Percentiles rank a stretch among this genome's conserved stretches.
These are phyloP conservation scores for Trinectes maculatus DNA, from an alignment of 2,113 vertebrate species.

Conservation along the genomic window DNA sequence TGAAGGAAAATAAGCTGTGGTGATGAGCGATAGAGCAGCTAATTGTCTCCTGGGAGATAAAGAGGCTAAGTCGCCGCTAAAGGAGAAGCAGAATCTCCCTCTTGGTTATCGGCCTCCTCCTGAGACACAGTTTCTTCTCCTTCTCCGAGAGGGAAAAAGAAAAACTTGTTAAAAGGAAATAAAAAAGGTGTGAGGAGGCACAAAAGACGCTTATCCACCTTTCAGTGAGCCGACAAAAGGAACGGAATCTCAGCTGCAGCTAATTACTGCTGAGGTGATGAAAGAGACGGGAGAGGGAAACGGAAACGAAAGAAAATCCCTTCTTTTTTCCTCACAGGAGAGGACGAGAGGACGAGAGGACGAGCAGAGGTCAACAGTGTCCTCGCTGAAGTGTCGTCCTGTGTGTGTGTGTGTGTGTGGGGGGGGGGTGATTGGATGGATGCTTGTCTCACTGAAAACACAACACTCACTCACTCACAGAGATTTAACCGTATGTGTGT, in stretches of 20 bases:
- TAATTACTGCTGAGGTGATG: constrained; percentile 78
- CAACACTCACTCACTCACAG: no score
- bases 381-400: constrained; percentile 6
- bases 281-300: constrained; percentile 57
- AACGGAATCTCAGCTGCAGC: constrained; percentile 66
- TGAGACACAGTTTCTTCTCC: constrained; percentile 56
- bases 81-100: constrained; percentile 60
- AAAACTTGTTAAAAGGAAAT: constrained; percentile 76
- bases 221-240: constrained; percentile 73
- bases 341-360: constrained; percentile 46
- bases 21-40: constrained; percentile 75
- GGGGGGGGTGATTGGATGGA: constrained; percentile 48
- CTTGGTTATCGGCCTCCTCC: constrained; percentile 73
- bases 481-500: no score
- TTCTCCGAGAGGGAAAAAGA: background rate
- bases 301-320: constrained; percentile 60
- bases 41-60: constrained; percentile 81
- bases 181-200: constrained; percentile 71
- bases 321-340: constrained; percentile 51
- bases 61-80: constrained; percentile 48
- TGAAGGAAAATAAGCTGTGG: constrained; percentile 36
- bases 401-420: background rate
- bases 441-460: background rate
- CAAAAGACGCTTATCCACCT: constrained; percentile 77
- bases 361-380: constrained; percentile 44